A percentile compares a stretch with the other conserved stretches of the same genome.
Conservation (phyloP, 1,140 invertebrate genomes). For the Cotesia vestalis region DNA sequence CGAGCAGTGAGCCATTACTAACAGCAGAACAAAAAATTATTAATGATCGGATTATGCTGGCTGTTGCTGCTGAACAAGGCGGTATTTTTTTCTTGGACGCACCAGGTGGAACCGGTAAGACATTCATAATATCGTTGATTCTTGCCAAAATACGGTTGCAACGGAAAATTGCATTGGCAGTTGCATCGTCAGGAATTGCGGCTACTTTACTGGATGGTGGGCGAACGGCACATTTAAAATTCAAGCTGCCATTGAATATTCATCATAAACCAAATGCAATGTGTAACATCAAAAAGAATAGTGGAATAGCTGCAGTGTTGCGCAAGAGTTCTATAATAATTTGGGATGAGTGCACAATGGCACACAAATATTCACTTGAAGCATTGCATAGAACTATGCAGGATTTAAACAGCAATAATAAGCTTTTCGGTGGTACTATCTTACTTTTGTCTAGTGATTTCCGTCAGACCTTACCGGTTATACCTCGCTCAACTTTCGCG, state of each 20-base stretch:
- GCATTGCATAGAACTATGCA: constrained; percentile 46
- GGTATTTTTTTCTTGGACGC: background rate
- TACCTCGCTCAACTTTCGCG: constrained; percentile 52
- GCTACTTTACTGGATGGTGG: no score
- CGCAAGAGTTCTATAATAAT: background rate
- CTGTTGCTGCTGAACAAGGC: no score
- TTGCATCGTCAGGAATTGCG: no score
- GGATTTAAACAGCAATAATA: constrained; percentile 44
- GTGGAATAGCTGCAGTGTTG: background rate
- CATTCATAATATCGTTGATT: no score
- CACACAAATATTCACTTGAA: constrained; percentile 44
- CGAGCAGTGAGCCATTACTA: no score
- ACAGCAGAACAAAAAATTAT: no score
- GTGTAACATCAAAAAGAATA: constrained; percentile 21
- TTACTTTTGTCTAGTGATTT: constrained; percentile 59
- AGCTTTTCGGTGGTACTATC: constrained; percentile 46
- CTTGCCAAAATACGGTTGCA: no score
- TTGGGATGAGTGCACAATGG: constrained; percentile 49
- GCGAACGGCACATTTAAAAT: no score
- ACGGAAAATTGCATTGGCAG: no score
- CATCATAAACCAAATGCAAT: constrained; percentile 22
- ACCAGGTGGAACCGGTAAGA: no score
- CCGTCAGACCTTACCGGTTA: constrained; percentile 63
- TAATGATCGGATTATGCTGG: no score
- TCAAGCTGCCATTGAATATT: no score